Conservation (phyloP, 2,797 vertebrate genomes). For the Enteromius fasciolatus region DNA sequence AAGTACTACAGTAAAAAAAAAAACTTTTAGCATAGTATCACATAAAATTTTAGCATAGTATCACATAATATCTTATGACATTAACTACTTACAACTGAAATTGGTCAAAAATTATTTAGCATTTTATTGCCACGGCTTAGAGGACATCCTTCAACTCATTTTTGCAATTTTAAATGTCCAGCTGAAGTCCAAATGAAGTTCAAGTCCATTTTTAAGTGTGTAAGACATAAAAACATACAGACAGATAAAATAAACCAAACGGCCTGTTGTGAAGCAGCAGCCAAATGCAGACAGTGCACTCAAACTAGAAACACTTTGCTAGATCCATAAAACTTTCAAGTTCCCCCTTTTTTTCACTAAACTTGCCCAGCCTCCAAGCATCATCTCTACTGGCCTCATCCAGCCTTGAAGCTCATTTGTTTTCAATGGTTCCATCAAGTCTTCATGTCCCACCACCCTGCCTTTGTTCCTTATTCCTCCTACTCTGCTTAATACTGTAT, state of each 20-base stretch:
- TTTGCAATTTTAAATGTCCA: neutral
- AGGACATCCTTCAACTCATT: neutral
- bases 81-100: neutral
- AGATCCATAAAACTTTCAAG: no score
- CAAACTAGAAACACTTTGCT: no score
- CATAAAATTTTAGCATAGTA: neutral
- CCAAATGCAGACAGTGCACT: no score
- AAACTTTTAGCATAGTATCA: neutral
- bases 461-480: neutral
- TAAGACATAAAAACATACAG: no score
- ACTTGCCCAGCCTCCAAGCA: no score
- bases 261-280: no score
- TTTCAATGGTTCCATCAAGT: neutral
- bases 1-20: neutral
- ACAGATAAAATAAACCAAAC: no score
- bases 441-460: neutral
- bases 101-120: neutral
- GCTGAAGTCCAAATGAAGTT: neutral
- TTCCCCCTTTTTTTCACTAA: no score
- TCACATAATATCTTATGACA: neutral
- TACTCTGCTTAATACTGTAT: neutral
- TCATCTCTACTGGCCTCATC: neutral
- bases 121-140: neutral
- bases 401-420: neutral
- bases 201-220: no score